Conservation (phyloP, 2,888 invertebrate species). For the Capitulum mitella region DNA sequence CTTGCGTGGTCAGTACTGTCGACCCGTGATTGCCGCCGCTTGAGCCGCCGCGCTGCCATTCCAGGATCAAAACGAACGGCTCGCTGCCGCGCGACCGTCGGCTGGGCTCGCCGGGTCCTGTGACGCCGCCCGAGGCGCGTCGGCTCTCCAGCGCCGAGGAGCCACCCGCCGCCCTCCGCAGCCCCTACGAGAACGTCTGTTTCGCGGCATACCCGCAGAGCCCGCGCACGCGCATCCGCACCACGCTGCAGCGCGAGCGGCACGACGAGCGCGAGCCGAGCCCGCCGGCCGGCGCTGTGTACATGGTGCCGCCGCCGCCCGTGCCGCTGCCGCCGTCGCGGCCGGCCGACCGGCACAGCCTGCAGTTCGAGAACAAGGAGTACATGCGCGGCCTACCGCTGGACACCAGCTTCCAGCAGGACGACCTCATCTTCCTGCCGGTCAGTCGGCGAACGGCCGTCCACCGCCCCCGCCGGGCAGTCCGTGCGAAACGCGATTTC, state of each 20-base stretch:
- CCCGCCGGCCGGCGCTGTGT: constrained; percentile 10
- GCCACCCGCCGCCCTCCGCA: constrained; percentile 32
- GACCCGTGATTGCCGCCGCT: too few relatives aligned
- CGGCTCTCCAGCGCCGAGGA: constrained; percentile 25
- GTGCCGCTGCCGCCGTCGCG: background rate
- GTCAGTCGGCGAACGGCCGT: too few relatives aligned
- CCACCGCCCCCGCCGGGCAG: too few relatives aligned
- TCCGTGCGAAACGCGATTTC: too few relatives aligned
- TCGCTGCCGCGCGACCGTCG: constrained; percentile 61
- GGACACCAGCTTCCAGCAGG: background rate
- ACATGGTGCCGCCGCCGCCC: constrained; percentile 2
- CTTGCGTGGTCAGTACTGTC: too few relatives aligned
- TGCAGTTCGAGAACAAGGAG: constrained; percentile 9
- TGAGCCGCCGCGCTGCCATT: constrained; percentile 34
- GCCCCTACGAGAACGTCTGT: constrained; percentile 38
- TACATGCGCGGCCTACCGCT: constrained; percentile 13
- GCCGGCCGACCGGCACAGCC: background rate
- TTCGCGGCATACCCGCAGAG: constrained; percentile 41
- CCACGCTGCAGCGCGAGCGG: constrained; percentile 38
- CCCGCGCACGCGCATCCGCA: constrained; percentile 43
- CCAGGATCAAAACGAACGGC: constrained; percentile 81
- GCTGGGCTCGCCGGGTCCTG: constrained; percentile 28
- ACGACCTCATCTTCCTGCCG: constrained; percentile 1
- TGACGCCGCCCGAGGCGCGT: constrained; percentile 7
- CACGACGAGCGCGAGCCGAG: constrained; percentile 27